phyloP scores from a whole-genome alignment of 2,113 vertebrate genomes.

The Microcebus jonahi region DNA sequence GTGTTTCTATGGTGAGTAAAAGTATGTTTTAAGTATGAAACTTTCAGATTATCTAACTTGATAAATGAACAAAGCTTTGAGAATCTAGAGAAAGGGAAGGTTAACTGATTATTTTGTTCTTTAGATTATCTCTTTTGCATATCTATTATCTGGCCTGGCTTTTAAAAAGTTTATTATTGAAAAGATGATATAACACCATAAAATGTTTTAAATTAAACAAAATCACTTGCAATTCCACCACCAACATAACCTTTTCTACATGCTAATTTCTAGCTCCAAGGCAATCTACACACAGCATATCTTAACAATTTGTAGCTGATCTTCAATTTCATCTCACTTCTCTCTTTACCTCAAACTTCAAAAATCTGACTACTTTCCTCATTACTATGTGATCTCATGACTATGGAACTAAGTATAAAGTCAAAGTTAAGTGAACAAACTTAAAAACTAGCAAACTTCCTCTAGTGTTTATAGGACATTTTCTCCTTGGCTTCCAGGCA shows the following conservation, averaged over 20 bases:
- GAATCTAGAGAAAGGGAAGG: background rate
- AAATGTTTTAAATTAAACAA: conserved; percentile 21
- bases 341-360: background rate
- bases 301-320: background rate
- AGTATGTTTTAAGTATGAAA: background rate
- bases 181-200: background rate
- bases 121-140: background rate
- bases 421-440: background rate
- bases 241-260: background rate
- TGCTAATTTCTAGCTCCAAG: background rate
- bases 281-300: background rate
- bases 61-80: background rate
- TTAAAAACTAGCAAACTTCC: background rate
- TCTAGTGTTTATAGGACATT: background rate
- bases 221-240: background rate
- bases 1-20: background rate
- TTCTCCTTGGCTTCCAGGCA: background rate
- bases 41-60: background rate
- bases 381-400: background rate
- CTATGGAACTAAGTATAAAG: background rate
- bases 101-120: background rate
- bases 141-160: background rate
- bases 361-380: background rate
- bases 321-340: conserved; percentile 10
- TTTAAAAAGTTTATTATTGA: background rate